Evolutionary conservation across 2,888 invertebrate species (phyloP).

Genomic region (Crioceris asparagi): DNA sequence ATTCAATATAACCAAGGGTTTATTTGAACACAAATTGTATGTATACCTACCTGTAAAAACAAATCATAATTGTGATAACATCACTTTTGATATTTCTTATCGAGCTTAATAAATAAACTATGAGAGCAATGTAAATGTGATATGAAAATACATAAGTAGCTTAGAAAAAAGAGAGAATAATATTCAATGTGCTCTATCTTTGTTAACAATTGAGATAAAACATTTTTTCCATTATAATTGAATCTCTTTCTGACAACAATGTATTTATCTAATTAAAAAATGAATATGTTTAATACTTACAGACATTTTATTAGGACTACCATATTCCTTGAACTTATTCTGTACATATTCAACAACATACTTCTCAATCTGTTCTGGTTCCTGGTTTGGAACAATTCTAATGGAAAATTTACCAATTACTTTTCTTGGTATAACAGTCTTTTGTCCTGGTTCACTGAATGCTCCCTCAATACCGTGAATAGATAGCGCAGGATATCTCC

Average conservation of each 20-base stretch:
- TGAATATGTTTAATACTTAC: constrained; percentile 31
- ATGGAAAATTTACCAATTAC: constrained; percentile 97
- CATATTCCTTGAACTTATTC: constrained; percentile 65
- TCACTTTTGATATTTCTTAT: too few species aligned
- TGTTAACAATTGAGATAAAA: too few species aligned
- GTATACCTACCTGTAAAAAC: too few species aligned
- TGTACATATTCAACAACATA: constrained; percentile 69
- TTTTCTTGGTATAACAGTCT: constrained; percentile 90
- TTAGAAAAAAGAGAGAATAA: too few species aligned
- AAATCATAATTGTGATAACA: too few species aligned
- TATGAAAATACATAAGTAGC: too few species aligned
- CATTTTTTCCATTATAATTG: not conserved
- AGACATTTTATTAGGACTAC: constrained; percentile 79
- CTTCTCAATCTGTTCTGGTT: constrained; percentile 70
- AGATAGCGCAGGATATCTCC: constrained; percentile 84
- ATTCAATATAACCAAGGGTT: too few species aligned
- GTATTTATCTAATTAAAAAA: too few species aligned
- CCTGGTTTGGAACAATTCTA: constrained; percentile 90
- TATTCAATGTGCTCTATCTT: too few species aligned
- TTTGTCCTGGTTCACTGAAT: constrained; percentile 84
- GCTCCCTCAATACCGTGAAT: constrained; percentile 88
- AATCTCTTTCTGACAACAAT: not conserved
- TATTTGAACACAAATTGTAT: too few species aligned
- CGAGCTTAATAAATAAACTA: too few species aligned
- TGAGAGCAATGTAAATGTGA: too few species aligned